Evolutionary conservation across 2,888 invertebrate genomes (phyloP).

Genomic region (Drosophila paracracens): DNA sequence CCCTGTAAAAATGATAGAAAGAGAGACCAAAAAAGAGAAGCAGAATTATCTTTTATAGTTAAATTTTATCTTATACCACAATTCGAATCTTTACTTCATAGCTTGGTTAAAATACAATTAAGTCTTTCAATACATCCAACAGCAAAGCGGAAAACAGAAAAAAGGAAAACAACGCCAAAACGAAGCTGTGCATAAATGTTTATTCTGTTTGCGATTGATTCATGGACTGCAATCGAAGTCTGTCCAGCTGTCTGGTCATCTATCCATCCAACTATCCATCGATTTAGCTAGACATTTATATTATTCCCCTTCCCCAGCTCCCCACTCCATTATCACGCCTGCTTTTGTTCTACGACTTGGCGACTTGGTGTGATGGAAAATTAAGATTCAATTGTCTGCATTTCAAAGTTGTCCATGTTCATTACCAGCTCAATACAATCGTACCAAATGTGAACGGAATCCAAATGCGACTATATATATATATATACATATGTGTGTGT

Average conservation of each 20-base stretch:
- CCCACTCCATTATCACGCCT: background rate
- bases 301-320: no score
- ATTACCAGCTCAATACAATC: conserved; percentile 70
- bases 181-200: conserved; percentile 61
- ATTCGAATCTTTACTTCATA: background rate
- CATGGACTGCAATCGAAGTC: conserved; percentile 45
- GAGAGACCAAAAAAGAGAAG: background rate
- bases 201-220: conserved; percentile 71
- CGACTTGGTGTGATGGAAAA: conserved; percentile 51
- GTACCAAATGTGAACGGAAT: conserved; percentile 56
- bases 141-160: background rate
- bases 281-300: background rate
- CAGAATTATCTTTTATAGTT: background rate
- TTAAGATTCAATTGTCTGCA: conserved; percentile 79
- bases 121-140: background rate
- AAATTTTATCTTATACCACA: background rate
- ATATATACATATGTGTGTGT: background rate
- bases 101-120: background rate
- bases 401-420: conserved; percentile 76
- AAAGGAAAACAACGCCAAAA: background rate
- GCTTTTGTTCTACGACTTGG: conserved; percentile 16
- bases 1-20: conserved; percentile 2
- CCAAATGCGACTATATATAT: conserved; percentile 14
- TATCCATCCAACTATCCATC: conserved; percentile 28
- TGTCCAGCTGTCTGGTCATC: conserved; percentile 42